Evolutionary conservation across 2,113 vertebrate species (phyloP).

Genomic region (Cacatua alba): DNA sequence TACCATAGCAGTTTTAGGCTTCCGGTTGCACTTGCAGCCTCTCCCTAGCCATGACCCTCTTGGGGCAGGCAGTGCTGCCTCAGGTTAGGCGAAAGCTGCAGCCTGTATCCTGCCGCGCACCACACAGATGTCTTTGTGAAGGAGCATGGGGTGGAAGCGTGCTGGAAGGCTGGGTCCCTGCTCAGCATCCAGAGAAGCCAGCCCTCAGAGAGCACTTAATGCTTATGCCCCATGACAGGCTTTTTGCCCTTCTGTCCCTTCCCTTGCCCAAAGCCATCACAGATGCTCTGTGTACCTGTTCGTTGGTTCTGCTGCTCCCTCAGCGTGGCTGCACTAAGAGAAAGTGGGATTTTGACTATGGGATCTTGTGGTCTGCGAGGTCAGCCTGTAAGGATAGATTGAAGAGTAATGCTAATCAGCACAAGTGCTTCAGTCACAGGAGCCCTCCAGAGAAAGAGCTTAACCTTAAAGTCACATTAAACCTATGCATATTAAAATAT

Average conservation of each 20-base stretch:
- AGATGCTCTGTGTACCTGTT: background rate
- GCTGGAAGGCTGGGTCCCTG: background rate
- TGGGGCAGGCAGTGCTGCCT: background rate
- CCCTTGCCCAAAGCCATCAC: background rate
- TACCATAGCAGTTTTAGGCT: background rate
- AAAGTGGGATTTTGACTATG: background rate
- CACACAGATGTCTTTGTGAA: background rate
- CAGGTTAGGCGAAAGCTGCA: background rate
- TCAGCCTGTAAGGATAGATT: background rate
- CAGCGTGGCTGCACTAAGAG: background rate
- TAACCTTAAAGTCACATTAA: background rate
- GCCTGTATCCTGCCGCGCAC: rapidly evolving
- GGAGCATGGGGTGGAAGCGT: rapidly evolving
- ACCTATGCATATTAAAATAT: background rate
- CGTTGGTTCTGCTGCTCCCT: background rate
- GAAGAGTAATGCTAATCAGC: background rate
- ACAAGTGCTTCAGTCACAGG: background rate
- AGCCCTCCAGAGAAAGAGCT: background rate
- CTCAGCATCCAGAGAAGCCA: rapidly evolving
- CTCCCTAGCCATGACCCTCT: background rate
- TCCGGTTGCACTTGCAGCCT: background rate
- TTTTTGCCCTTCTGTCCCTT: background rate
- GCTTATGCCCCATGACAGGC: rapidly evolving
- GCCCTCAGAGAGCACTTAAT: background rate
- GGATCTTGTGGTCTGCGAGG: background rate